Evolutionary conservation across 2,113 vertebrate genomes (phyloP).

Genomic region (Leucopsar rothschildi): DNA sequence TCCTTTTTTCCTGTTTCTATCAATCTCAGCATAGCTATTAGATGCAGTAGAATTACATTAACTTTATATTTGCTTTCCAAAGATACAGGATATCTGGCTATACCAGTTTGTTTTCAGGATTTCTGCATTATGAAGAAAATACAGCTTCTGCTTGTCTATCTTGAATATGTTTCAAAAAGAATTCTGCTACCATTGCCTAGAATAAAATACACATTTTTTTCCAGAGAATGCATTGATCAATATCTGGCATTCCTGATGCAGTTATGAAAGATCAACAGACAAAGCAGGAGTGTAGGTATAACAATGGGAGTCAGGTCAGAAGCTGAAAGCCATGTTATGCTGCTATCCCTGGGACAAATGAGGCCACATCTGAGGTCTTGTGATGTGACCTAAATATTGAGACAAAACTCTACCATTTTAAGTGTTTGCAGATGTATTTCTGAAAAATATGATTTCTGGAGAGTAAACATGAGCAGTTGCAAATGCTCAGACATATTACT

Average conservation of each 20-base stretch:
- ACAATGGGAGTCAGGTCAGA: neutral
- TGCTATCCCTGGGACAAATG: neutral
- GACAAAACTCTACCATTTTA: neutral
- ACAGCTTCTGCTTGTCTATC: neutral
- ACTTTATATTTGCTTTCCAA: neutral
- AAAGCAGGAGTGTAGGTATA: neutral
- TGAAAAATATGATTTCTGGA: conserved; percentile 17
- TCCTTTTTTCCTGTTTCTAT: neutral
- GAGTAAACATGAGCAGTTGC: conserved; percentile 19
- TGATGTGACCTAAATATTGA: conserved; percentile 36
- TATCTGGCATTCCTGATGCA: neutral
- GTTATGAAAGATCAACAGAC: neutral
- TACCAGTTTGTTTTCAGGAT: neutral
- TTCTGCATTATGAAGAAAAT: neutral
- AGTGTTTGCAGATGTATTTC: conserved; percentile 48
- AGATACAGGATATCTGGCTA: neutral
- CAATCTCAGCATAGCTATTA: neutral
- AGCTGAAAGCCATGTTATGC: neutral
- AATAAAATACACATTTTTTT: neutral
- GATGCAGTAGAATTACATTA: neutral
- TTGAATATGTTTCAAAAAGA: neutral
- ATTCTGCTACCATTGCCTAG: neutral
- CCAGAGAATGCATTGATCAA: neutral
- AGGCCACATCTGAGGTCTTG: conserved; percentile 6
- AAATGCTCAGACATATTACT: conserved; percentile 30